Evolutionary conservation across 2,113 vertebrate species (phyloP).

Genomic region (Heteronetta atricapilla): DNA sequence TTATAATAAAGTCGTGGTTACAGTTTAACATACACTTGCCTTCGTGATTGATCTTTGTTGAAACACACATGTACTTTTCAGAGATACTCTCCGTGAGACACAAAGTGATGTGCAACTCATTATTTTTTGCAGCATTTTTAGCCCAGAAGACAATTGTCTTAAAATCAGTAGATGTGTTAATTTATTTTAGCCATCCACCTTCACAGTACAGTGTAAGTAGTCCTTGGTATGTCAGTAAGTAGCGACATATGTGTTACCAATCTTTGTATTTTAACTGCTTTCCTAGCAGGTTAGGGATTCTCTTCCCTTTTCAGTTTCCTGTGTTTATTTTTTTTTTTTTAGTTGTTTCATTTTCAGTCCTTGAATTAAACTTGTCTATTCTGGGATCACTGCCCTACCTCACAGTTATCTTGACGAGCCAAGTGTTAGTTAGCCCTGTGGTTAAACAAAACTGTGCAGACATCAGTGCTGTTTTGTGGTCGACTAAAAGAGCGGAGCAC

Average conservation of each 20-base stretch:
- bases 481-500: background rate
- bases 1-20: background rate
- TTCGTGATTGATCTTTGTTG: background rate
- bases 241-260: background rate
- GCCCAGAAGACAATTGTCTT: background rate
- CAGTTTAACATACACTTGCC: background rate
- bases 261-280: background rate
- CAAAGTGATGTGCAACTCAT: background rate
- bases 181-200: background rate
- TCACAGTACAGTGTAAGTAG: background rate
- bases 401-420: background rate
- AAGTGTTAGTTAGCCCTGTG: background rate
- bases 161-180: rapidly evolving
- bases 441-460: background rate
- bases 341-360: background rate
- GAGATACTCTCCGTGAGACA: background rate
- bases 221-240: background rate
- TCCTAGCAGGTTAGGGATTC: rapidly evolving
- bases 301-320: background rate
- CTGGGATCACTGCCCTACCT: background rate
- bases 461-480: background rate
- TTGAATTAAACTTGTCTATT: background rate
- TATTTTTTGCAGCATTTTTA: background rate
- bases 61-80: background rate
- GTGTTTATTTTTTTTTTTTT: background rate